Conservation (phyloP, 2,797 vertebrate species). For the Rhinichthys osculus region DNA sequence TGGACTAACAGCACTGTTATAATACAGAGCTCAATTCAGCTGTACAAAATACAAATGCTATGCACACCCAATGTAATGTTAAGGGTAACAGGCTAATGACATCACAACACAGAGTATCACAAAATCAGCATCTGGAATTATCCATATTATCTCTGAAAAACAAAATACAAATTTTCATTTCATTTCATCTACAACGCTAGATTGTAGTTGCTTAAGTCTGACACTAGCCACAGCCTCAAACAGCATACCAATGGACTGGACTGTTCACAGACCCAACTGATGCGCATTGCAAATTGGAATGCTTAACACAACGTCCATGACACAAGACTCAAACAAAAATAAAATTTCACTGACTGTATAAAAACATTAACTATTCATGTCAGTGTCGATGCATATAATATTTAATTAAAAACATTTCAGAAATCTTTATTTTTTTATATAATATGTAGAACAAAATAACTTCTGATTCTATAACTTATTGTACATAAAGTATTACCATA, state of each 20-base stretch:
- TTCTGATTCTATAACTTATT: too few species aligned
- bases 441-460: too few species aligned
- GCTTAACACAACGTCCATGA: not conserved
- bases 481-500: too few species aligned
- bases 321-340: too few species aligned
- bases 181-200: not conserved
- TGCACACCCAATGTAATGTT: not conserved
- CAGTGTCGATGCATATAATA: too few species aligned
- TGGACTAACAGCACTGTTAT: not conserved
- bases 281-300: not conserved
- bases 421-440: too few species aligned
- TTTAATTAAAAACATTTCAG: too few species aligned
- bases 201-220: not conserved
- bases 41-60: conserved; percentile 7
- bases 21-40: not conserved
- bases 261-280: not conserved
- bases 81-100: not conserved
- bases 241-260: not conserved
- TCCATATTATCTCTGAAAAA: not conserved
- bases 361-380: too few species aligned
- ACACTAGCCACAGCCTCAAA: not conserved
- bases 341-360: too few species aligned
- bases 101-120: not conserved
- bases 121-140: not conserved
- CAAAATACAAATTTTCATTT: not conserved